phyloP scores from a whole-genome alignment of 2,113 vertebrate species.

The Sinocyclocheilus maitianheensis region DNA sequence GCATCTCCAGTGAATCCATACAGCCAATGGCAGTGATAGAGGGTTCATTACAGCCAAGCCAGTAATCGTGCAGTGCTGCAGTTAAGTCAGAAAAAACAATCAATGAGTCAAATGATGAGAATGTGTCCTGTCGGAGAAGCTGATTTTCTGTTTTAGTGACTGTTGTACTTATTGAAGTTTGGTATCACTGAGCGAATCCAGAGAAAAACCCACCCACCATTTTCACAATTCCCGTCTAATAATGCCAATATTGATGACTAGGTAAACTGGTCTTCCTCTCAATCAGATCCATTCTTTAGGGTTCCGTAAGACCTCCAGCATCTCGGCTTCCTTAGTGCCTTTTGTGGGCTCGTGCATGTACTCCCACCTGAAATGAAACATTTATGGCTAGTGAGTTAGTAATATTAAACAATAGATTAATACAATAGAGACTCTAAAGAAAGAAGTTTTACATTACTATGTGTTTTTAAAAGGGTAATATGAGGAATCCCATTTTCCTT shows the following conservation, averaged over 20 bases:
- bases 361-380: conserved; percentile 84
- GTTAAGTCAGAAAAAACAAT: conserved; percentile 9
- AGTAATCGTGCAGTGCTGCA: background rate
- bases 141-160: conserved; percentile 6
- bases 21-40: background rate
- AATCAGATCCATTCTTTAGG: conserved; percentile 89
- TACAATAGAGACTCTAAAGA: background rate
- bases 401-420: conserved; percentile 17
- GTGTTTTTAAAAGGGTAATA: background rate
- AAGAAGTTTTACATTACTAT: background rate
- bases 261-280: background rate
- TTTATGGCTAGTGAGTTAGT: background rate
- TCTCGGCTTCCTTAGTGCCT: conserved; percentile 88
- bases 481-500: background rate
- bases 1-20: conserved; percentile 10
- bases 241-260: background rate
- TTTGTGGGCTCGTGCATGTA: conserved; percentile 90
- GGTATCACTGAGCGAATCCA: background rate
- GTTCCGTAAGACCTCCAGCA: conserved; percentile 85
- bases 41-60: conserved; percentile 25
- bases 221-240: background rate
- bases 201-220: background rate
- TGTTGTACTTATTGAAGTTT: background rate
- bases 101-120: background rate
- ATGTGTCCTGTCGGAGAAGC: background rate